Percentiles rank a stretch among this genome's conserved stretches.
Evolutionary conservation across 2,888 invertebrate genomes (phyloP).

Genomic region (Acrobasis suavella): DNA sequence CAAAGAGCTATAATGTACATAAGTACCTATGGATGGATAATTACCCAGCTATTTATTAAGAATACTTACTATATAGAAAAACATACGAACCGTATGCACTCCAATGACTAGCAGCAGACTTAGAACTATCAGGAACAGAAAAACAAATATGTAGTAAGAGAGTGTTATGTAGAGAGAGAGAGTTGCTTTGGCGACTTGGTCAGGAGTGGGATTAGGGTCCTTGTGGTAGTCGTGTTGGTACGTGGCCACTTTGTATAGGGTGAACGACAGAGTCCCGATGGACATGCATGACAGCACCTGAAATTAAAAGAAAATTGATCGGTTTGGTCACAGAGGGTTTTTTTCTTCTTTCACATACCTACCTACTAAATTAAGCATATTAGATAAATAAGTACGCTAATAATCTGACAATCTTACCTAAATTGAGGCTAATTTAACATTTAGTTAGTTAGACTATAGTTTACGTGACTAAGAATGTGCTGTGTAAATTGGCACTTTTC

Average conservation of each 20-base stretch:
- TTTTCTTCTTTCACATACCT: no score
- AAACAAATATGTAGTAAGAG: slow-evolving; percentile 58
- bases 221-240: slow-evolving; percentile 46
- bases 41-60: no score
- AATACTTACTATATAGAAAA: neutral
- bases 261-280: slow-evolving; percentile 45
- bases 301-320: slow-evolving; percentile 32
- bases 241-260: slow-evolving; percentile 52
- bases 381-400: no score
- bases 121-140: slow-evolving; percentile 53
- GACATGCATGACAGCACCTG: slow-evolving; percentile 54
- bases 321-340: no score
- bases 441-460: no score
- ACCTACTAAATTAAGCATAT: no score
- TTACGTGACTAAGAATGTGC: no score
- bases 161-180: slow-evolving; percentile 62
- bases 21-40: no score
- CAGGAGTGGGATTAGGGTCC: slow-evolving; percentile 38
- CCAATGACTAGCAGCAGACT: slow-evolving; percentile 60
- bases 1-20: no score
- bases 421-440: no score
- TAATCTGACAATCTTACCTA: no score
- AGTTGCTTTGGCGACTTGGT: slow-evolving; percentile 28
- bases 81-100: slow-evolving; percentile 58
- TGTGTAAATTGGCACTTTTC: no score